Conservation (phyloP, 2,113 vertebrate genomes). For the Pachycephala philippinensis region DNA sequence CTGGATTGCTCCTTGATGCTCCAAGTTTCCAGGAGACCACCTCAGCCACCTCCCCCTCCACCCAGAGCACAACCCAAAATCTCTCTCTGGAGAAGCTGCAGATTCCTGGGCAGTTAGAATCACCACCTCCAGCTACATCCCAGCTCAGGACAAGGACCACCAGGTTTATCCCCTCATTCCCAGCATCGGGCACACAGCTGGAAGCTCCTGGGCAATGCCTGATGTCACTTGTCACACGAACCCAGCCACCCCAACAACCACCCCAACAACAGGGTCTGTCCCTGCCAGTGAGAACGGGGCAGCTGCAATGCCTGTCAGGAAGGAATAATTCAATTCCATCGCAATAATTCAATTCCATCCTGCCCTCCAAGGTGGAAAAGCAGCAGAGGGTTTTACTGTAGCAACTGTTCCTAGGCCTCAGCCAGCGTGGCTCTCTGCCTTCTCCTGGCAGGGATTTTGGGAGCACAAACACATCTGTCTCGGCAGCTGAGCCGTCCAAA, state of each 20-base stretch:
- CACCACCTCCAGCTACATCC: not conserved
- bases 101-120: not conserved
- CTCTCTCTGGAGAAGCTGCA: not conserved
- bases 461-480: not conserved
- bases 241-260: not conserved
- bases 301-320: not conserved
- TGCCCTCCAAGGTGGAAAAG: not conserved
- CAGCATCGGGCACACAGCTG: rapidly evolving
- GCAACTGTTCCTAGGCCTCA: not conserved
- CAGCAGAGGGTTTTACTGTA: not conserved
- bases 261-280: not conserved
- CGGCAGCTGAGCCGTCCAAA: not conserved
- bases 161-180: not conserved
- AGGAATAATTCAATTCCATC: not conserved
- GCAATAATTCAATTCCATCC: not conserved
- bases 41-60: not conserved
- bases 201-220: not conserved
- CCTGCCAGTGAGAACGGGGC: not conserved
- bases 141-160: not conserved
- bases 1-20: not conserved
- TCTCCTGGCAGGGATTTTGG: not conserved
- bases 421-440: not conserved
- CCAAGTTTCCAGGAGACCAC: not conserved
- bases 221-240: not conserved
- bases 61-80: not conserved